Evolutionary conservation across 2,797 vertebrate species (phyloP), one percentile per base, ranked within the genome.

Genomic region (Acipenser oxyrinchus): DNA sequence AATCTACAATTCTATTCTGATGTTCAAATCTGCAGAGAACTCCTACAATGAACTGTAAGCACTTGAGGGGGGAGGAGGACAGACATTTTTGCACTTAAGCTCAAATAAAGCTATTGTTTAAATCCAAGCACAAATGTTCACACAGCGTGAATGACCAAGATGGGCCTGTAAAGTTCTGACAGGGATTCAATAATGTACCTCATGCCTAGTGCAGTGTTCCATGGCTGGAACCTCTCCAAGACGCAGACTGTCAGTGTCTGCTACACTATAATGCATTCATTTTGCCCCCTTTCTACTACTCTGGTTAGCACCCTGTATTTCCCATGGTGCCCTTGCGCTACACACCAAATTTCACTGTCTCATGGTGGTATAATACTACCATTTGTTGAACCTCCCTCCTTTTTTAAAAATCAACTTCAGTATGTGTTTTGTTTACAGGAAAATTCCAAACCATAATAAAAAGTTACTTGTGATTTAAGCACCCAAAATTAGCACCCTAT

Each of bases 1-100:
- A 82, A 93, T 93, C 79, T 93, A 92, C 83, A 93, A 92, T 80
- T 92, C 91, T 60, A 92, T 93, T 72, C 83, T 93, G 79, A 92
- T 93, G 91, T 92, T 92, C 82, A 92, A 92, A 83, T 88, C 89
- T 50, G 87, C 90, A 48, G 89, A 93, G 77, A 90, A 89, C 70
- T 90, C 90, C 7, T 88, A 87, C 81, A 92, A 91, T 68, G 91
- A 93, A 80, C 91, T 93, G 69, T 93, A 86, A 92, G 48, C 11
- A 37, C 23, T 5, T 12, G 6, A 3, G 15, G 13, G 23, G 8
- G 1, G 37, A 37, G 37, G 37, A 37, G 37, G 37, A 37, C 18
- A 11, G 37, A 37, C 37, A 37, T 79, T 80, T 79, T 69, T 66
- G 71, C 74, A 71, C 73, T 37, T 37, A 62, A 49, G 37, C 64